Base-by-base conservation (phyloP, 2,888 invertebrate genomes). In the Ectobius pallidus region DNA sequence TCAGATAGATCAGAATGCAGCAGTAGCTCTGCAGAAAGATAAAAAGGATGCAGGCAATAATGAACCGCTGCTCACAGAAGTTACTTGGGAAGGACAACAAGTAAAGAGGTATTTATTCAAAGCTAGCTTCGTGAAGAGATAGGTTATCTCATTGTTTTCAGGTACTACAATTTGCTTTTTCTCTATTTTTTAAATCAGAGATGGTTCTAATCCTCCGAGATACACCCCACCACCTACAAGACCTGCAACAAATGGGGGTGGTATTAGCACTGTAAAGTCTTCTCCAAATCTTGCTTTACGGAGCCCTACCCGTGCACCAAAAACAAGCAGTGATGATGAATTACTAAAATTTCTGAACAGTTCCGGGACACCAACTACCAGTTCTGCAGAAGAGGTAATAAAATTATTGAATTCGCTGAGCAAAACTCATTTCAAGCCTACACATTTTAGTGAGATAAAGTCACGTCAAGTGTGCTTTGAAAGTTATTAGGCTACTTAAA, bases 1-100 rank as follows among this genome's bases (percentile, higher is more conserved):
- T 79, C 90, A 90, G 79, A 82, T 93, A 27, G 93, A 93, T 78
- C 88, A 92, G 79, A 89, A 90, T 81, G 92, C 92, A 27, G 92
- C 91, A 0, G 87, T 84, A 22, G 92, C 89, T 20, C 80, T 90
- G 62, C 85, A 86, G 68, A 83, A 82, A 30, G 73, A 73, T 9
- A 73, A 46, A 34, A 73, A 70, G 18, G 67, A 69, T 30, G 30
- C 14, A 39, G n/a, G n/a, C 44, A 52, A 49, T 30, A 34, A 27
- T 9, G 69, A 74, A 18, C 44, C 32, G n/a, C 42, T 70, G 16
- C 30, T 74, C 4, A 74, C 74, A 14, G 74, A 74, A 63, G 74
- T 71, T 16, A 71, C 62, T n/a, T 74, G 71, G 69, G 74, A 71
- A 6, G 67, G 52, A 27, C 55, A 49, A 32, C 20, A 58, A 30